Evolutionary conservation across 1,140 invertebrate species (phyloP), one percentile per base, ranked within the genome.

Genomic region (Zaprionus inermis): DNA sequence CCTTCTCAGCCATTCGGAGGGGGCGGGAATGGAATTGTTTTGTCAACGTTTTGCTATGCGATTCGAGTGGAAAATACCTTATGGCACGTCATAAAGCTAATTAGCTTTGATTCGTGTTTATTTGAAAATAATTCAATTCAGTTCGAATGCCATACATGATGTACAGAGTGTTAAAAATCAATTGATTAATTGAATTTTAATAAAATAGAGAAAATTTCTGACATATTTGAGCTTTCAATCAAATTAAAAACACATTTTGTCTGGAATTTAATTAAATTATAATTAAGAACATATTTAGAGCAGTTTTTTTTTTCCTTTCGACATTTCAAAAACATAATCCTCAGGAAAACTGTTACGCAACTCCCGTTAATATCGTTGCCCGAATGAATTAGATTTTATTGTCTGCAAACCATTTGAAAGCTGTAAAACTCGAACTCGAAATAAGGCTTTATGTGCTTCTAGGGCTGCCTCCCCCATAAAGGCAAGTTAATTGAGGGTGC

Each of bases 401-500:
- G n/a, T 9, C 38, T 44, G 38, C 38, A 44, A 38, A 38, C 36
- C 36, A 38, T n/a, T 46, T 46, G 41, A 7, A 49, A 49, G 16
- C 20, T 49, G 5, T 11, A 49, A 49, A 49, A 49, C 20, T 49
- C 20, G 10, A 49, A 49, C 18, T 49, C 10, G 44, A 54, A 28
- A 16, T 20, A 61, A 9, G 7, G 57, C 30, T 14, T 34, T 14
- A 22, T 32, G 30, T 16, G 1, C 22, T 52, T 14, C 10, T 28
- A 56, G 20, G 57, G 36, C 51, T 52, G 67, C 69, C 30, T 6
- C 41, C 36, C 51, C 59, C 28, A 46, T 65, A 10, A 72, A 72
- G 56, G 38, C 41, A 67, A 56, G 57, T 67, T 66, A 72, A 72
- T 76, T 76, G 60, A 38, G 38, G 46, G 41, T 69, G 72, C 65